Evolutionary conservation across 2,797 vertebrate genomes (phyloP).

Genomic region (Pipistrellus pygmaeus): DNA sequence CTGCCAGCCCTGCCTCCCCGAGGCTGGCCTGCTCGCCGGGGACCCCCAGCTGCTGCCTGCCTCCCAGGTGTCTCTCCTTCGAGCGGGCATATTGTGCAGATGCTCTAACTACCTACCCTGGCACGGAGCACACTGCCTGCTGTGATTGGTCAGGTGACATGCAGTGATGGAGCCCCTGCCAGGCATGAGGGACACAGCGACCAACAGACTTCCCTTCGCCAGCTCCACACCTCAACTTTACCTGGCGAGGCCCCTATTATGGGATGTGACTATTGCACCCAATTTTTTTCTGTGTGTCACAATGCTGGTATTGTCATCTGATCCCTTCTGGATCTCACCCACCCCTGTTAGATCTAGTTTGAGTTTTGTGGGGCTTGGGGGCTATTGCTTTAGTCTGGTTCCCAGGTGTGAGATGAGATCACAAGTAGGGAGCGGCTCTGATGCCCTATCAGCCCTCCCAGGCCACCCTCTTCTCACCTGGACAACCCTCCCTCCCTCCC

Average conservation of each 20-base stretch:
- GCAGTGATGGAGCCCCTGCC: rapidly evolving
- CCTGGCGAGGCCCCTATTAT: rapidly evolving
- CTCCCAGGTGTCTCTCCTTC: rapidly evolving
- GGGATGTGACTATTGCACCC: no score
- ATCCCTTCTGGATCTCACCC: not conserved
- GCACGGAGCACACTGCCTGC: not conserved
- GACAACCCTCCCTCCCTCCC: rapidly evolving
- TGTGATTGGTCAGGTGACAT: not conserved
- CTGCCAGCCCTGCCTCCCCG: rapidly evolving
- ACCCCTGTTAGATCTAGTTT: not conserved
- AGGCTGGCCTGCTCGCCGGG: not conserved
- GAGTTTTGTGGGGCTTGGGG: no score
- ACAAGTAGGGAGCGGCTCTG: not conserved
- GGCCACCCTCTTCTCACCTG: not conserved
- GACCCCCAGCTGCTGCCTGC: not conserved
- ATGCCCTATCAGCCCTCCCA: rapidly evolving
- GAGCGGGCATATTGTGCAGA: no score
- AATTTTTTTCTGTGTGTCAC: not conserved
- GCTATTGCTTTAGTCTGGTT: not conserved
- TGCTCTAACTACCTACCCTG: no score
- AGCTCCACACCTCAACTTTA: rapidly evolving
- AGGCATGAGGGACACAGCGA: not conserved
- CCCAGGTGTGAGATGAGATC: not conserved
- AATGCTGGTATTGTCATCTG: not conserved
- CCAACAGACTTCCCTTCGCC: not conserved